Conservation (phyloP, 2,888 invertebrate species). For the Cosmia pyralina region DNA sequence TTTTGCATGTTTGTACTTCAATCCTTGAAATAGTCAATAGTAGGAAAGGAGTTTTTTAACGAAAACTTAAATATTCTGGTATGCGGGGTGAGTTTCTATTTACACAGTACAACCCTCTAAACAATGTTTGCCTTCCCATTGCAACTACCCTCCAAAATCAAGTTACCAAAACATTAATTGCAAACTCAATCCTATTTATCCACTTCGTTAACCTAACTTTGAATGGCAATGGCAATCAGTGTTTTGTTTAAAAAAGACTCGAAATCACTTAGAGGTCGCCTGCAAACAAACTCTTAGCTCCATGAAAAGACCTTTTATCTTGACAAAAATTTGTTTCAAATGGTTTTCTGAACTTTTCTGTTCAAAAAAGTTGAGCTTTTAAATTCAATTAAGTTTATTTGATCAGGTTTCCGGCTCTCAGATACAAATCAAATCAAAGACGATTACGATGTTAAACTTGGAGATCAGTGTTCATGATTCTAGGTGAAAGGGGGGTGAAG, state of each 20-base stretch:
- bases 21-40: too few relatives aligned
- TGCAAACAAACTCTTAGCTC: conserved; percentile 36
- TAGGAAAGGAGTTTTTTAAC: background rate
- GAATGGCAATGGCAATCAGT: conserved; percentile 38
- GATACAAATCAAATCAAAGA: conserved; percentile 26
- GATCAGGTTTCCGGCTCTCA: conserved; percentile 31
- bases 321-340: conserved; percentile 36
- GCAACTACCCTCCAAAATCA: conserved; percentile 22
- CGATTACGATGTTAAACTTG: conserved; percentile 38
- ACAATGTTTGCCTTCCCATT: background rate
- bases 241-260: conserved; percentile 34
- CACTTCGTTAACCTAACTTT: conserved; percentile 33
- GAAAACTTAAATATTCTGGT: background rate
- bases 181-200: conserved; percentile 38
- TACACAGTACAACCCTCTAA: background rate
- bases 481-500: too few relatives aligned
- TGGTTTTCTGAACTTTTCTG: conserved; percentile 37
- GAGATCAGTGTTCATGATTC: background rate
- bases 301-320: conserved; percentile 44
- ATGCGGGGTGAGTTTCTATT: background rate
- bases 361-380: conserved; percentile 28
- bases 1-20: too few relatives aligned
- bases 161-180: conserved; percentile 39
- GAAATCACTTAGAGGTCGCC: conserved; percentile 46
- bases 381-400: conserved; percentile 57